Evolutionary conservation across 2,113 vertebrate species (phyloP), one percentile per base, ranked within the genome.

Genomic region (Peromyscus californicus): DNA sequence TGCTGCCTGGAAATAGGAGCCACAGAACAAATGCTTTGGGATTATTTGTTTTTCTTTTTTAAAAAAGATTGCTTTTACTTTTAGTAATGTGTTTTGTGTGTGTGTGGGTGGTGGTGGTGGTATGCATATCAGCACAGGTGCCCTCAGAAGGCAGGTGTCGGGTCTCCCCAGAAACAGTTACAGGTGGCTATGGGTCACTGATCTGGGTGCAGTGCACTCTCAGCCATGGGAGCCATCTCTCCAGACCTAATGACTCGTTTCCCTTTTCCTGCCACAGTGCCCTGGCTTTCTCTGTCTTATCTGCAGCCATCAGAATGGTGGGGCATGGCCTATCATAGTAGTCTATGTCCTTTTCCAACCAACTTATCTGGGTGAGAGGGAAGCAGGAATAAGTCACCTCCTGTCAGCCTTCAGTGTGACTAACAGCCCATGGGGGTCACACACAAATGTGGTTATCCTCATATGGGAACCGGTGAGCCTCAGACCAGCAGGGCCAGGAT

Each of bases 401-500:
- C 76, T 0, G 29, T 36, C 51, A 45, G 29, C 48, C 15, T 8
- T n/a, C 21, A n/a, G 61, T 67, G 51, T 75, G 31, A 88, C 45
- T 88, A 26, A 88, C 4, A 93, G 76, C 0, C 13, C 94, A 59
- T 36, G 65, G 36, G 11, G 85, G 39, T 33, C 33, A 94, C 10
- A 92, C 7, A 63, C 67, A 94, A 45, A 70, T 92, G 0, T 95
- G 84, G 39, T 61, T 61, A 70, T 10, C 24, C 22, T 75, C 17
- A 1, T 92, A 21, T 95, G 78, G 45, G 36, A 90, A 70, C 45
- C 4, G 90, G 76, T 93, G 94, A 51, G 80, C 91, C 42, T 79
- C 31, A 69, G 91, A 80, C 42, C n/a, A 67, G 61, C 3, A 6
- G 80, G 84, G 69, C 61, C 59, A 76, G 65, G 57, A 90, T n/a